phyloP scores from a whole-genome alignment of 2,113 vertebrate genomes.

The Equus quagga region DNA sequence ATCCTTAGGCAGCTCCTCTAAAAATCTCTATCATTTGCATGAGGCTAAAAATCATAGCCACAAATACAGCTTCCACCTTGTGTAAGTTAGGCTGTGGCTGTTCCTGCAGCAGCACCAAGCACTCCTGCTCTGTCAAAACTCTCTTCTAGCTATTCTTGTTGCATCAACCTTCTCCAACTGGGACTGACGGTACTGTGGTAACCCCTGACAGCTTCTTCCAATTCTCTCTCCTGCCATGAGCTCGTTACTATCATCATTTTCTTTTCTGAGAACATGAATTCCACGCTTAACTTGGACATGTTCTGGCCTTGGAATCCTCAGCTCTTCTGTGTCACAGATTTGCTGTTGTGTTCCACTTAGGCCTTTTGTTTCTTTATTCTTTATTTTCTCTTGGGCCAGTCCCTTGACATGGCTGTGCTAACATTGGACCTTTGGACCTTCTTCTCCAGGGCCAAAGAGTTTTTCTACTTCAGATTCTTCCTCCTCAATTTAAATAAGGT shows the following conservation, averaged over 20 bases:
- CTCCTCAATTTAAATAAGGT: rapidly evolving
- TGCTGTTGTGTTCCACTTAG: neutral
- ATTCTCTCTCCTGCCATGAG: neutral
- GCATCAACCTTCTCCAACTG: neutral
- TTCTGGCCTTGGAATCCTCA: neutral
- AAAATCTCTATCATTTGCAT: neutral
- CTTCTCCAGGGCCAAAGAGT: rapidly evolving
- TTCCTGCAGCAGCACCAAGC: neutral
- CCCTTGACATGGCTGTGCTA: neutral
- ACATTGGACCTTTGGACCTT: neutral
- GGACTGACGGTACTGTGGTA: neutral
- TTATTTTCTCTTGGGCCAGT: neutral
- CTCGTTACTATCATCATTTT: neutral
- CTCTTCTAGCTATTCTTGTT: neutral
- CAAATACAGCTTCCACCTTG: neutral
- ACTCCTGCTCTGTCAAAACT: neutral
- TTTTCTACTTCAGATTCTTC: neutral
- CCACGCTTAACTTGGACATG: neutral
- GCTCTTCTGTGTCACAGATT: neutral
- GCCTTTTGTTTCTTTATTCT: neutral
- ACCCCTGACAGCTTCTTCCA: neutral
- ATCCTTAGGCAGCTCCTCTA: neutral
- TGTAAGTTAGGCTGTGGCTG: neutral
- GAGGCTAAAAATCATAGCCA: neutral
- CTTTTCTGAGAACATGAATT: neutral